Evolutionary conservation across 2,888 invertebrate genomes (phyloP).

Genomic region (Macaria liturata): DNA sequence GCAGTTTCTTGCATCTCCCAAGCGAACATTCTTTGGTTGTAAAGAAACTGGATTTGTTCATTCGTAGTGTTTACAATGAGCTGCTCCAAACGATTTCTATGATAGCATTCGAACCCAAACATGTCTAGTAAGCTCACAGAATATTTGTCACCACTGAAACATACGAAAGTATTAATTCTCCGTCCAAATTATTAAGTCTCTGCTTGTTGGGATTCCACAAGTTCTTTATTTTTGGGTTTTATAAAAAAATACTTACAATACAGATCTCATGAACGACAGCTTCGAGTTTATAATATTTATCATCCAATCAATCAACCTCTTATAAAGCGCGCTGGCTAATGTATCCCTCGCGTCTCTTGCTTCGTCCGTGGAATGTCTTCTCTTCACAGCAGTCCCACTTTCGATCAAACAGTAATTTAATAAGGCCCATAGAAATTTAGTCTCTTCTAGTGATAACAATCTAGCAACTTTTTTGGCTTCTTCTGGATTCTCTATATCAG

Average conservation of each 20-base stretch:
- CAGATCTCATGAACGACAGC: slow-evolving; percentile 91
- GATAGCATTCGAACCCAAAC: slow-evolving; percentile 96
- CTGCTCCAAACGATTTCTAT: slow-evolving; percentile 93
- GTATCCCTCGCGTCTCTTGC: slow-evolving; percentile 93
- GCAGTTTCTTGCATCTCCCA: slow-evolving; percentile 94
- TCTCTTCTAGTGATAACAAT: slow-evolving; percentile 89
- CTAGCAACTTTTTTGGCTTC: slow-evolving; percentile 88
- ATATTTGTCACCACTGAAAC: slow-evolving; percentile 91
- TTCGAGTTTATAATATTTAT: slow-evolving; percentile 93
- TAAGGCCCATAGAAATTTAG: slow-evolving; percentile 93
- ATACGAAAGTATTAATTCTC: slow-evolving; percentile 9
- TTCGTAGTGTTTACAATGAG: slow-evolving; percentile 94
- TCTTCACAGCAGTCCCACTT: slow-evolving; percentile 86
- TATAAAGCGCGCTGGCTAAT: slow-evolving; percentile 92
- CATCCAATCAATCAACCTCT: slow-evolving; percentile 94
- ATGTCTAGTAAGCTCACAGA: slow-evolving; percentile 93
- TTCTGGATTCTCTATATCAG: slow-evolving; percentile 89
- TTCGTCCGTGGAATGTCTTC: slow-evolving; percentile 89
- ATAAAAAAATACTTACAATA: slow-evolving; percentile 88
- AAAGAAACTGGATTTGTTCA: slow-evolving; percentile 96
- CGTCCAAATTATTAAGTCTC: too few relatives aligned
- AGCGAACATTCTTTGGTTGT: slow-evolving; percentile 94
- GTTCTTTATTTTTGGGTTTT: too few relatives aligned
- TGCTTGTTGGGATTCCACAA: too few relatives aligned
- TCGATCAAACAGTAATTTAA: slow-evolving; percentile 93